A percentile compares a stretch with the other conserved stretches of the same genome.
phyloP scores from a whole-genome alignment of 2,888 invertebrate genomes.

The Caenorhabditis macrosperma region DNA sequence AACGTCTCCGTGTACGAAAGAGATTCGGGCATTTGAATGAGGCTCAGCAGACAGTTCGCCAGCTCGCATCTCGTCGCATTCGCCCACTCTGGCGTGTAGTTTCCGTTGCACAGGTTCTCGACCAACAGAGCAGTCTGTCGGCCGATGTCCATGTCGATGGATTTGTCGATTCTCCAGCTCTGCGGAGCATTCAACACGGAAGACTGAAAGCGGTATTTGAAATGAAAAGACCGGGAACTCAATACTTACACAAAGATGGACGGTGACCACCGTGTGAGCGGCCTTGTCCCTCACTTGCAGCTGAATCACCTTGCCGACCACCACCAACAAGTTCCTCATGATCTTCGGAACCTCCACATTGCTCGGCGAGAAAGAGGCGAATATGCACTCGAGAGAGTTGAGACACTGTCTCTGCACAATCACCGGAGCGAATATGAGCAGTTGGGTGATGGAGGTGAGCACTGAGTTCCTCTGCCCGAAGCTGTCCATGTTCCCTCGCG shows the following conservation, averaged over 20 bases:
- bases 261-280: constrained; percentile 71
- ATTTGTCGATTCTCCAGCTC: constrained; percentile 73
- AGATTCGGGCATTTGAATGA: constrained; percentile 60
- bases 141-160: constrained; percentile 71
- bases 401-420: constrained; percentile 77
- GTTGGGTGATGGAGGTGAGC: constrained; percentile 74
- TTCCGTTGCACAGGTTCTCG: constrained; percentile 59
- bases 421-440: constrained; percentile 77
- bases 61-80: constrained; percentile 65
- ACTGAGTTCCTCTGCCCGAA: constrained; percentile 60
- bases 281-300: constrained; percentile 77
- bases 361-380: constrained; percentile 73
- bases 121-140: constrained; percentile 60
- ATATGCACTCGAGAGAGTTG: constrained; percentile 74
- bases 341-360: constrained; percentile 68
- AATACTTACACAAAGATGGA: constrained; percentile 68
- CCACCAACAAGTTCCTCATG: constrained; percentile 75
- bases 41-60: constrained; percentile 60
- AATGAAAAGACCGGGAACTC: too few species aligned
- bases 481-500: constrained; percentile 87
- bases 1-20: constrained; percentile 50
- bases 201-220: constrained; percentile 70
- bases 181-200: constrained; percentile 70
- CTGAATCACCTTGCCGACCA: constrained; percentile 76
- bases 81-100: constrained; percentile 72